Evolutionary conservation across 1,140 invertebrate species (phyloP), one percentile per base, ranked within the genome.

Genomic region (Leptoteleia sp.): DNA sequence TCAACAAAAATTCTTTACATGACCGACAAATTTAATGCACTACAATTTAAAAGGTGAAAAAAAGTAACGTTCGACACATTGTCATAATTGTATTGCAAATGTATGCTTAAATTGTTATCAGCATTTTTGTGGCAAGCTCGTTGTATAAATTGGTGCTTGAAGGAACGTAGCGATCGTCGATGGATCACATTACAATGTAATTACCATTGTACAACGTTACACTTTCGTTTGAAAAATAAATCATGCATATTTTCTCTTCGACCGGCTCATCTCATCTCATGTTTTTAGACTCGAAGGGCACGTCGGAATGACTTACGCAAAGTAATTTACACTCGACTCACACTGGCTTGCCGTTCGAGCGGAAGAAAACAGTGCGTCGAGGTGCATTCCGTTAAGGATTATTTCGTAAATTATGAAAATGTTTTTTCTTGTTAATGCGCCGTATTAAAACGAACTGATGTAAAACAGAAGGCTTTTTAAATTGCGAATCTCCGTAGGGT

Each of bases 211-310:
- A 50, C 47, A 59, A 52, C 42, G 47, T 71, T 71, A 71, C 37
- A 71, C 67, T 54, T 71, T 71, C 55, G 38, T 43, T 54, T 61
- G 31, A 45, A 71, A 54, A 71, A 61, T 71, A 71, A 61, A 71
- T 71, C 38, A 54, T 43, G 27, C 35, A 12, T 31, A 42, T 68
- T 55, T 68, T 68, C 19, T 67, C 50, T 55, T 13, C 9, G 13
- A 27, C 9, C 35, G 19, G 15, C 27, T 48, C 52, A 40, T 65
- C 62, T 47, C 37, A 48, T 59, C 25, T 50, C 43, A 12, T 31
- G 35, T 59, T 59, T 70, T 52, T 70, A 42, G 25, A 15, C 43
- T 50, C 35, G 27, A 70, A 70, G 54, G 54, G 54, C 54, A 35
- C 67, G 54, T 50, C 67, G 27, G 54, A 33, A 70, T 70, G 67